Conservation (phyloP, 2,113 vertebrate species). For the Nansenia antarctica region DNA sequence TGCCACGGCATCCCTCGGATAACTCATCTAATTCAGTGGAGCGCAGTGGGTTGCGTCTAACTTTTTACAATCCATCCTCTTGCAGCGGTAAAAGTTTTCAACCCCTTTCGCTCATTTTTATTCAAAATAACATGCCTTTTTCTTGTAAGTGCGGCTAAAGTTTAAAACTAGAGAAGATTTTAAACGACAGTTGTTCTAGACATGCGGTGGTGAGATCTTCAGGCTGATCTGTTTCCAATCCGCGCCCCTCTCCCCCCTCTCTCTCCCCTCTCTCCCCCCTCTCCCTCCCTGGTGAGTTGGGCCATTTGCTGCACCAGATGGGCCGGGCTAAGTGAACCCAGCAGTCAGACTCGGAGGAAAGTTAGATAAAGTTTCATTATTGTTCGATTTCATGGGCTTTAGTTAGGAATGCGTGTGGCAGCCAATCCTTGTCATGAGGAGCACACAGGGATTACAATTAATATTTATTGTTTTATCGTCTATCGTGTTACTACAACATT, state of each 20-base stretch:
- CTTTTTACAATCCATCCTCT: conserved; percentile 71
- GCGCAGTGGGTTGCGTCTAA: conserved; percentile 38
- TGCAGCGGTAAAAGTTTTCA: conserved; percentile 37
- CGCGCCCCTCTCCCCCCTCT: conserved; percentile 47
- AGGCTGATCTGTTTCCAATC: conserved; percentile 77
- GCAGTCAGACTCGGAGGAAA: conserved; percentile 40
- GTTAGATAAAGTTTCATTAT: conserved; percentile 64
- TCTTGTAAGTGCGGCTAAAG: conserved; percentile 9
- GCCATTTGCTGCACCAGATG: conserved; percentile 77
- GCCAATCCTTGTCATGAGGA: background rate
- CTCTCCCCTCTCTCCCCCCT: conserved; percentile 44
- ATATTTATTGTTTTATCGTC: too few relatives aligned
- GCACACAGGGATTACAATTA: background rate
- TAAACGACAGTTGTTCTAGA: conserved; percentile 49
- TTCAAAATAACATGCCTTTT: conserved; percentile 31
- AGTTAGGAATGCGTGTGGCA: background rate
- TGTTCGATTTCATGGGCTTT: conserved; percentile 43
- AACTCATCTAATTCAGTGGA: conserved; percentile 21
- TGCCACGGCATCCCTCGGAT: conserved; percentile 19
- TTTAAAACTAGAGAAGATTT: conserved; percentile 36
- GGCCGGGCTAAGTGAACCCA: conserved; percentile 69
- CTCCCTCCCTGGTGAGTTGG: conserved; percentile 62
- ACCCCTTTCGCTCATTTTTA: conserved; percentile 26
- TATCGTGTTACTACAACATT: too few relatives aligned
- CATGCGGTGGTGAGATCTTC: conserved; percentile 67